A percentile compares a stretch with the other conserved stretches of the same genome.
Conservation (phyloP, 1,140 invertebrate species). For the Eumaeus atala region DNA sequence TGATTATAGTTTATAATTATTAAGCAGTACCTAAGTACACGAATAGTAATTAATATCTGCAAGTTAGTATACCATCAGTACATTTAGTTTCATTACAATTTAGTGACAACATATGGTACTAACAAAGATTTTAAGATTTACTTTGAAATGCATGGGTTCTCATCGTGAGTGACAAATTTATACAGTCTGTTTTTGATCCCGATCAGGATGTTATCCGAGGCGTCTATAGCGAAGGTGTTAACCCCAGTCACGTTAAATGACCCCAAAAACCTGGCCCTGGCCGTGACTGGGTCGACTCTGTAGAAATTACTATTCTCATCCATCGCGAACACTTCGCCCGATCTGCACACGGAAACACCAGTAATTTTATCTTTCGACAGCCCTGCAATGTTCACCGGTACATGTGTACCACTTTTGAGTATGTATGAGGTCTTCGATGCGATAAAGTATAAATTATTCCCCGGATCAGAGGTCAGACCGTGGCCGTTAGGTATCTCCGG, state of each 20-base stretch:
- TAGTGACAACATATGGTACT: conserved; percentile 26
- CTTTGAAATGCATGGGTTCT: conserved; percentile 47
- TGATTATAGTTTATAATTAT: too few relatives aligned
- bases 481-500: conserved; percentile 54
- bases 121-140: conserved; percentile 24
- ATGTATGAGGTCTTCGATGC: conserved; percentile 58
- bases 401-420: conserved; percentile 37
- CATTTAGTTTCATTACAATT: not conserved
- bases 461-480: conserved; percentile 50
- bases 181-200: conserved; percentile 50
- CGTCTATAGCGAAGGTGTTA: conserved; percentile 58
- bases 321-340: conserved; percentile 55
- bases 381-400: conserved; percentile 59
- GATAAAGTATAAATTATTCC: conserved; percentile 58
- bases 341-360: conserved; percentile 50
- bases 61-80: too few relatives aligned
- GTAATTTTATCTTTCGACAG: conserved; percentile 53
- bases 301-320: conserved; percentile 60
- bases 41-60: too few relatives aligned
- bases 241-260: conserved; percentile 50
- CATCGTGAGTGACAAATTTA: conserved; percentile 51
- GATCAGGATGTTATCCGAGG: conserved; percentile 54
- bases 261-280: conserved; percentile 43
- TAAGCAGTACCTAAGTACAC: too few relatives aligned
- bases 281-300: conserved; percentile 42